Conservation (phyloP, 2,888 invertebrate species). For the Andrena trimmerana region DNA sequence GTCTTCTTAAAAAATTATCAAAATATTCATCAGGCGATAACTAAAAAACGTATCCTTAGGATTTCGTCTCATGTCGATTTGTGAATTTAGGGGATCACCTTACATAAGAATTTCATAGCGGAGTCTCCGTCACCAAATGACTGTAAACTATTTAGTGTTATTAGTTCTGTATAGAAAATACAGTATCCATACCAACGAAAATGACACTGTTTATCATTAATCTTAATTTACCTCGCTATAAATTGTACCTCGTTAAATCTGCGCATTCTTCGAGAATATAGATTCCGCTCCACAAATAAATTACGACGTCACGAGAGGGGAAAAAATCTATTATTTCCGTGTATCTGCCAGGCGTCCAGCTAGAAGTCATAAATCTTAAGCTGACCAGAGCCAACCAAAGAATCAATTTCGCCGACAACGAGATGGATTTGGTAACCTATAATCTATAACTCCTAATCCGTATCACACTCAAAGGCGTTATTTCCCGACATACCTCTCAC, state of each 20-base stretch:
- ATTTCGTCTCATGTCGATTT: no score
- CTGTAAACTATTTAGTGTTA: background rate
- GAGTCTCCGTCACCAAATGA: no score
- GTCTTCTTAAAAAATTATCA: no score
- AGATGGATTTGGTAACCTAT: slow-evolving; percentile 50
- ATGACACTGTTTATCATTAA: background rate
- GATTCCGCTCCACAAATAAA: slow-evolving; percentile 30
- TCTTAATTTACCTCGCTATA: background rate
- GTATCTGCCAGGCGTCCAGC: slow-evolving; percentile 20
- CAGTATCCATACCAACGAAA: background rate
- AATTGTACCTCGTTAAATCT: slow-evolving; percentile 15
- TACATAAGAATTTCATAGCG: no score
- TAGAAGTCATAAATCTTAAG: slow-evolving; percentile 45
- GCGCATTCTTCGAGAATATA: background rate
- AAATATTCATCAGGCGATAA: no score
- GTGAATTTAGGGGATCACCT: no score
- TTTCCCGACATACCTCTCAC: slow-evolving; percentile 28
- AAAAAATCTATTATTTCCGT: slow-evolving; percentile 35
- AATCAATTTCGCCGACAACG: slow-evolving; percentile 57
- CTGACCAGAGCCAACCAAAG: slow-evolving; percentile 34
- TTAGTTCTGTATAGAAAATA: background rate
- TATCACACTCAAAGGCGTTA: slow-evolving; percentile 53
- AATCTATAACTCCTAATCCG: slow-evolving; percentile 52
- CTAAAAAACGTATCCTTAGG: no score
- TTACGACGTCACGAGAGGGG: slow-evolving; percentile 27